Evolutionary conservation across 1,140 invertebrate genomes (phyloP), one percentile per base, ranked within the genome.

Genomic region (Drosophila subpulchrella): DNA sequence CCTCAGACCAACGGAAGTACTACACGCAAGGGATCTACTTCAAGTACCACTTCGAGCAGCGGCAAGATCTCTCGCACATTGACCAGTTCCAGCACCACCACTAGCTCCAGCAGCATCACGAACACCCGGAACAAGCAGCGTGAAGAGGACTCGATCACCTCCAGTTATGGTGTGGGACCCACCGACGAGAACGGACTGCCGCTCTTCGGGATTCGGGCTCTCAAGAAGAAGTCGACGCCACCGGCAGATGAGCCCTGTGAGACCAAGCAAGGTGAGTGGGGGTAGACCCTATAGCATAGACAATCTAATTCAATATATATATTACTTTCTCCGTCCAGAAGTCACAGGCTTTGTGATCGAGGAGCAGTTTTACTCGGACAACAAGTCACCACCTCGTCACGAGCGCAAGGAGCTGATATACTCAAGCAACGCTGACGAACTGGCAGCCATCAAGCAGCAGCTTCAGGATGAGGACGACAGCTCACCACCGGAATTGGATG

Each of bases 161-260:
- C 96, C 2, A 96, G 96, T 86, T 97, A 97, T 90, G 96, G 96
- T 2, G 95, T 96, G 4, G 96, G 96, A 4, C 96, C 96, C 41
- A 95, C 95, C 6, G 96, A 97, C 88, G 95, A 96, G 71, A 94
- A 96, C 76, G 96, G 96, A n/a, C 93, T 94, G 58, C 96, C 96
- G 6, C 93, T 97, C 24, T 96, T 96, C 91, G 96, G 96, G 39
- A 94, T 96, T 53, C 94, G 94, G 83, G 96, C 96, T 39, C 93
- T 97, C 42, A 94, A 95, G 67, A 95, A 95, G 67, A 95, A 95
- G 63, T 93, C 93, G 36, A 93, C 91, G 93, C 81, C 94, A 92
- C 59, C 65, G 17, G 63, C 57, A 38, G 30, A 17, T 27, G 65
- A 53, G 6, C 75, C 83, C 53, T 78, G 90, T 91, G 91, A 94